These are phyloP conservation scores for Colletes latitarsis DNA, from an alignment of 1,140 invertebrate genomes.

Conservation along the genomic window DNA sequence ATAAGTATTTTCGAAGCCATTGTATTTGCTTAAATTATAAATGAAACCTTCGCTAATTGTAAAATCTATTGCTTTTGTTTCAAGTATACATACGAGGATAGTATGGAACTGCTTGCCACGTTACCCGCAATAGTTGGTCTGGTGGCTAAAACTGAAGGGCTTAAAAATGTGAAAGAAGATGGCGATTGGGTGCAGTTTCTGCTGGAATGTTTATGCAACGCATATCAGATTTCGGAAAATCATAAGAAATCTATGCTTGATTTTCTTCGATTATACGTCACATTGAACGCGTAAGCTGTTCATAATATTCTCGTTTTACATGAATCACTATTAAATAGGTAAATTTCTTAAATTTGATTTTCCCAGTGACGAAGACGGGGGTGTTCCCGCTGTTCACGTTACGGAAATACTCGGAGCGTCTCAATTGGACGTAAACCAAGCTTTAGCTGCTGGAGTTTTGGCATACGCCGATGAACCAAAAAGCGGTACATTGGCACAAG, in stretches of 20 bases:
- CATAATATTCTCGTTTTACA: not conserved
- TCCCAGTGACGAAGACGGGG: conserved; percentile 70
- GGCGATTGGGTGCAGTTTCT: conserved; percentile 71
- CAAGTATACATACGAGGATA: conserved; percentile 71
- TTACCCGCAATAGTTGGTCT: conserved; percentile 70
- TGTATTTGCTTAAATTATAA: too few relatives aligned
- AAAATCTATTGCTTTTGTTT: conserved; percentile 4
- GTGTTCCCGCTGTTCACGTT: conserved; percentile 66
- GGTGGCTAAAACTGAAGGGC: conserved; percentile 36
- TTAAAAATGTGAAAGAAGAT: conserved; percentile 42
- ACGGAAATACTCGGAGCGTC: conserved; percentile 70
- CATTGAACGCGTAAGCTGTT: conserved; percentile 69
- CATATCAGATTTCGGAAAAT: conserved; percentile 35
- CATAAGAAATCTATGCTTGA: conserved; percentile 56
- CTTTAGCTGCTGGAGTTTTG: conserved; percentile 66
- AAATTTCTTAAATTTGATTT: not conserved
- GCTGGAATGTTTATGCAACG: conserved; percentile 56
- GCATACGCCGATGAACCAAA: conserved; percentile 65
- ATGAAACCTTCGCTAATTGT: too few relatives aligned
- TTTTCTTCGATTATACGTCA: conserved; percentile 69
- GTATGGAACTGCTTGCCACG: conserved; percentile 72
- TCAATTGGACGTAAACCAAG: conserved; percentile 63
- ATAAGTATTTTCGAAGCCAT: too few relatives aligned
- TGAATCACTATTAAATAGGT: too few relatives aligned
- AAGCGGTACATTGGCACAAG: conserved; percentile 54